These are phyloP conservation scores for Dryobota labecula DNA, from an alignment of 2,888 invertebrate species.

Conservation along the genomic window DNA sequence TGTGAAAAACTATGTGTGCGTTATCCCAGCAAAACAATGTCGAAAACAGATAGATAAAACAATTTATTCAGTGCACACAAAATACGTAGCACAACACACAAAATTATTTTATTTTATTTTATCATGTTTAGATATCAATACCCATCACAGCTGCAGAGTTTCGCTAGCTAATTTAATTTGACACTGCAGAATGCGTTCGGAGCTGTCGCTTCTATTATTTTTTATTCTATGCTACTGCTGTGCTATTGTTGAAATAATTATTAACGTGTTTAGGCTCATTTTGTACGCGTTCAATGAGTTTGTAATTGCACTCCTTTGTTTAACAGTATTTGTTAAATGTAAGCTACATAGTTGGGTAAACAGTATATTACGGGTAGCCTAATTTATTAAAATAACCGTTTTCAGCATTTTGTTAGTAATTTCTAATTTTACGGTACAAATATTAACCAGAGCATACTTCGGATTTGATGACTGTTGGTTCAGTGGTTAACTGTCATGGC, in stretches of 20 bases:
- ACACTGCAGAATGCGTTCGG: neutral
- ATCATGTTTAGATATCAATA: no score
- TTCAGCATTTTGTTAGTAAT: neutral
- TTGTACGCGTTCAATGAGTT: constrained; percentile 14
- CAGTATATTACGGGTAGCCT: neutral
- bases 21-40: no score
- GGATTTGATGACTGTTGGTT: neutral
- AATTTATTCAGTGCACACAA: no score
- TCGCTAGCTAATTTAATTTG: no score
- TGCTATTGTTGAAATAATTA: constrained; percentile 39
- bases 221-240: constrained; percentile 2
- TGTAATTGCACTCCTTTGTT: constrained; percentile 12
- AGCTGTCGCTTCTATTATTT: constrained; percentile 3
- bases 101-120: no score
- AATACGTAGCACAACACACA: no score
- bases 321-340: constrained; percentile 14
- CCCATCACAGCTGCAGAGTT: no score
- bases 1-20: no score
- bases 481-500: neutral
- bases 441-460: neutral
- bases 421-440: neutral
- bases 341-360: neutral
- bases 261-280: constrained; percentile 28
- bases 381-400: constrained; percentile 11
- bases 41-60: no score